Evolutionary conservation across 2,888 invertebrate species (phyloP).

Genomic region (Podabrus alpinus): DNA sequence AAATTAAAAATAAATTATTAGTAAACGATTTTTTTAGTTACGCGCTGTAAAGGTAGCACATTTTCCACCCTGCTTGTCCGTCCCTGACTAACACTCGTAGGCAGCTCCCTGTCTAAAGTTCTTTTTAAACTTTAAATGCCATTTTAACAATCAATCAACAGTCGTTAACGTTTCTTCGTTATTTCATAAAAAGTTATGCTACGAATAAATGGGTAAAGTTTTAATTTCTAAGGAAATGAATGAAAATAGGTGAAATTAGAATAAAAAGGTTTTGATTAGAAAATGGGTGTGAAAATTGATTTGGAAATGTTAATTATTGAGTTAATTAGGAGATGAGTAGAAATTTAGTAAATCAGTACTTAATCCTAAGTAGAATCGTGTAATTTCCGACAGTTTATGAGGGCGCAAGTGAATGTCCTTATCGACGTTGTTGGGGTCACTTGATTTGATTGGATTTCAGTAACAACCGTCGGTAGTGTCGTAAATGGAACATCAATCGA

Average conservation of each 20-base stretch:
- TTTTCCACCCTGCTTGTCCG: too few species aligned
- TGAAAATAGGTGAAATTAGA: not conserved
- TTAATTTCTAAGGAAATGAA: not conserved
- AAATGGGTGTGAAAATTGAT: not conserved
- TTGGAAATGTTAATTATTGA: not conserved
- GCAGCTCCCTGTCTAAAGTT: too few species aligned
- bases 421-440: constrained; percentile 44
- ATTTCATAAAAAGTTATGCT: too few species aligned
- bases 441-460: constrained; percentile 53
- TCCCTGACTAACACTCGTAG: too few species aligned
- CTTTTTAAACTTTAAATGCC: too few species aligned
- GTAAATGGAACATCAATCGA: constrained; percentile 50
- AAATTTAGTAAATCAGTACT: constrained; percentile 46
- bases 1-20: too few species aligned
- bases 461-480: constrained; percentile 50
- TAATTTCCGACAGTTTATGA: constrained; percentile 53
- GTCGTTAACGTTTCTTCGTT: too few species aligned
- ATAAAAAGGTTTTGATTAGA: not conserved
- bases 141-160: too few species aligned
- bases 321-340: constrained; percentile 41
- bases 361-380: constrained; percentile 48
- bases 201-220: too few species aligned
- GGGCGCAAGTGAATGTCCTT: constrained; percentile 42
- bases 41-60: too few species aligned
- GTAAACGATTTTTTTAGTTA: too few species aligned